Percentiles rank a stretch among this genome's conserved stretches.
Conservation (phyloP, 2,113 vertebrate species). For the Channa maculata region DNA sequence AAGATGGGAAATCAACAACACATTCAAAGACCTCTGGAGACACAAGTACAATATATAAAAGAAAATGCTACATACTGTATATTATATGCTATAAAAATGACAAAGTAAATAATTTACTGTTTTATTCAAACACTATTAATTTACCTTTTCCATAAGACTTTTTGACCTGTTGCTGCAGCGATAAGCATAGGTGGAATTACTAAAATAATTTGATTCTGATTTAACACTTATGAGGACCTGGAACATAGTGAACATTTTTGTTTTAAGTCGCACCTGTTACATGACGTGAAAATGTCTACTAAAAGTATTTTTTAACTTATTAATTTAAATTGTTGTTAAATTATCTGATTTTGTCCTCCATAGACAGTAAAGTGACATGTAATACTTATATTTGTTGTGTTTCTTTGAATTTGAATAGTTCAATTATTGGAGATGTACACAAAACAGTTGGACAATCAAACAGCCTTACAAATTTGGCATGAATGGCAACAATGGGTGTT, state of each 20-base stretch:
- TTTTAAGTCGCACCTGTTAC: not conserved
- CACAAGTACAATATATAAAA: not conserved
- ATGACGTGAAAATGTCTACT: not conserved
- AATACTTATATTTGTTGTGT: slow-evolving; percentile 44
- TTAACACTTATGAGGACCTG: not conserved
- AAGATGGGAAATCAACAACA: not conserved
- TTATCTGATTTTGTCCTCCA: slow-evolving; percentile 40
- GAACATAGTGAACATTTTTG: not conserved
- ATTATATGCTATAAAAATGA: not conserved
- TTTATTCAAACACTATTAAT: too few relatives aligned
- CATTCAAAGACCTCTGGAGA: too few relatives aligned
- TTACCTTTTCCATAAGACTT: slow-evolving; percentile 7
- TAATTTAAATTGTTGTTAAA: not conserved
- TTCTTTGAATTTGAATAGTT: slow-evolving; percentile 7
- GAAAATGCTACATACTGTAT: not conserved
- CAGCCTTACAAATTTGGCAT: not conserved
- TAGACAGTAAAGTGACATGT: not conserved
- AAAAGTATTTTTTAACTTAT: too few relatives aligned
- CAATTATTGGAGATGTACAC: not conserved
- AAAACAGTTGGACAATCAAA: slow-evolving; percentile 3
- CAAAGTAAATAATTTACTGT: too few relatives aligned
- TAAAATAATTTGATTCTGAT: slow-evolving; percentile 12
- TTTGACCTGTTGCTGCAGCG: not conserved
- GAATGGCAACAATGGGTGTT: slow-evolving; percentile 7
- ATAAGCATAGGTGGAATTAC: not conserved